Base-by-base conservation (phyloP, 2,888 invertebrate genomes). In the Brachyptera putata region DNA sequence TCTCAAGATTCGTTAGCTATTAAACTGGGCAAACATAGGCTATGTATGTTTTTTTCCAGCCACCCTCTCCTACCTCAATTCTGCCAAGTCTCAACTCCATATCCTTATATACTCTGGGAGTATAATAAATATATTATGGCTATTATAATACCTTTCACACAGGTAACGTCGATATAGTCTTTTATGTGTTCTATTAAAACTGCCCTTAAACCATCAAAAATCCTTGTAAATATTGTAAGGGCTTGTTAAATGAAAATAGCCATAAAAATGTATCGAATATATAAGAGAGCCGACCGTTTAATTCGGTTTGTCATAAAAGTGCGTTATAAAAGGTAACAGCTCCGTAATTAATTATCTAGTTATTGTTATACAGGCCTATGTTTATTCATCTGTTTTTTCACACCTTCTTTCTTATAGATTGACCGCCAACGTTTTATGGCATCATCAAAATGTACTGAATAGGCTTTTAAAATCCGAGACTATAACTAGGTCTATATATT, bases 401-500 rank as follows among this genome's bases (percentile, higher is more conserved):
- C 50, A 50, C 50, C 50, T 50, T 30, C n/a, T 2, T 18, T 9
- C 21, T 18, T 4, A n/a, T 14, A 14, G 30, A 16, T 30, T 50
- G 50, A 50, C 50, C 50, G 30, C 11, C 58, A 58, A 11, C 39
- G 30, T 57, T 61, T 61, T 61, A 61, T 57, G 61, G 26, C 36
- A 34, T 53, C 61, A 57, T 61, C 61, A 61, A 61, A 60, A 1
- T 49, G 14, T 30, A 30, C 30, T 50, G 50, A 30, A 30, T 16
- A 30, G 26, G 21, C 30, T 34, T 30, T 50, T 50, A 50, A 50
- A 50, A 26, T 50, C 7, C 30, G 50, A 43, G 3, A 11, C 50
- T 26, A 21, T 43, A 21, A 30, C 16, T 1, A 26, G 50, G n/a
- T 30, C 50, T 50, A 50, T 50, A 49, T 49, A 49, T 50, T 37